phyloP scores from a whole-genome alignment of 2,113 vertebrate species.

The Silurus glanis region DNA sequence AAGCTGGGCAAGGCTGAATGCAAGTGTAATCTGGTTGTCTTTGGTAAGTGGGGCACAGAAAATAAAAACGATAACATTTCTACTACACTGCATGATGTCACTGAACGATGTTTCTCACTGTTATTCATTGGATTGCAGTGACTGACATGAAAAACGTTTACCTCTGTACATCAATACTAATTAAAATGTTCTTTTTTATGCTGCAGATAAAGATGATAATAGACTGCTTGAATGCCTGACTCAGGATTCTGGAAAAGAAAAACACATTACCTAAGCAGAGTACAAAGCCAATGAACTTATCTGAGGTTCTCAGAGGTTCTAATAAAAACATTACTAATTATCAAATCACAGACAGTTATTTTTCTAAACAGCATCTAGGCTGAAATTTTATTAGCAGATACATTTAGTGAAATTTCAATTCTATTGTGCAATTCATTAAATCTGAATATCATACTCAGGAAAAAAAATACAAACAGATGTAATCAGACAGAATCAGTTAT shows the following conservation, averaged over 20 bases:
- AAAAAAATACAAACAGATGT: not conserved
- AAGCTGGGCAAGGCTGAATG: slow-evolving; percentile 62
- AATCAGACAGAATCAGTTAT: slow-evolving; percentile 4
- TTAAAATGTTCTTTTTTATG: not conserved
- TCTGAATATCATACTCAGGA: not conserved
- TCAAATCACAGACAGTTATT: not conserved
- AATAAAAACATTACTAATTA: not conserved
- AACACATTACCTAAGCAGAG: slow-evolving; percentile 63
- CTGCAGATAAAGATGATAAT: slow-evolving; percentile 71
- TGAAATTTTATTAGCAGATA: slow-evolving; percentile 1
- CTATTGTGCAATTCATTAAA: not conserved
- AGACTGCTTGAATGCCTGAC: slow-evolving; percentile 60
- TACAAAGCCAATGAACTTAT: not conserved
- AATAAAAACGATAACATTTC: not conserved
- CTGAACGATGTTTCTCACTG: not conserved
- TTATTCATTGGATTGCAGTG: not conserved
- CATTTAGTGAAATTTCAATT: not conserved
- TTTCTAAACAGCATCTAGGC: not conserved
- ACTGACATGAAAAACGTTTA: not conserved
- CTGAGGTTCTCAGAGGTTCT: not conserved
- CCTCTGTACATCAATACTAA: not conserved
- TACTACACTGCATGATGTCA: not conserved
- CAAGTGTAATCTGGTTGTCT: slow-evolving; percentile 63
- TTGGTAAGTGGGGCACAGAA: slow-evolving; percentile 47
- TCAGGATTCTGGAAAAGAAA: slow-evolving; percentile 64